A percentile compares a stretch with the other conserved stretches of the same genome.
Evolutionary conservation across 2,797 vertebrate genomes (phyloP).

Genomic region (Aselliscus stoliczkanus): DNA sequence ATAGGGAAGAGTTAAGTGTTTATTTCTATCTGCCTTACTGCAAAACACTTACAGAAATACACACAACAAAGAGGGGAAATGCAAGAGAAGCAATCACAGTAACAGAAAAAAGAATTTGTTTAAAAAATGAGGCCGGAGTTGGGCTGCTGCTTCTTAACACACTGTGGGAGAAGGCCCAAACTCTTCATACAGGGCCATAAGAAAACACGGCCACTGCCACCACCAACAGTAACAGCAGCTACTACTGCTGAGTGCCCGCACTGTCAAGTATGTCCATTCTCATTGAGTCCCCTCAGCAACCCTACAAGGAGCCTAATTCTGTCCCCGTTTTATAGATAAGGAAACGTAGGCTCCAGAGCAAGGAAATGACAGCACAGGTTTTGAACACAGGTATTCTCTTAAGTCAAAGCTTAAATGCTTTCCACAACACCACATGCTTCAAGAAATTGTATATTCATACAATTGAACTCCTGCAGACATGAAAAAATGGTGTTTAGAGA

Average conservation of each 20-base stretch:
- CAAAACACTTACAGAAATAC: constrained; percentile 29
- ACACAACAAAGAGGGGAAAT: background rate
- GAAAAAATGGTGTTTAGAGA: background rate
- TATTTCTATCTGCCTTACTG: constrained; percentile 23
- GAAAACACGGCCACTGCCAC: background rate
- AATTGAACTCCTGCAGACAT: background rate
- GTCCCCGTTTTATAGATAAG: background rate
- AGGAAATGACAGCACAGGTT: background rate
- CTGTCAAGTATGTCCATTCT: too few species aligned
- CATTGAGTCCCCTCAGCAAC: background rate
- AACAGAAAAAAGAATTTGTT: background rate
- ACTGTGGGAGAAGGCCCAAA: background rate
- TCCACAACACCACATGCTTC: background rate
- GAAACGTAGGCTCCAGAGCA: background rate
- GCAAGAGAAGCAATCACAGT: background rate
- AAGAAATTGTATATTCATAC: background rate
- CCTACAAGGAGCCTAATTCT: background rate
- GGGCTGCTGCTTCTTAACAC: background rate
- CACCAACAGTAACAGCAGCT: background rate
- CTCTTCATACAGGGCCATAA: background rate
- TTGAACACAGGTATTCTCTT: background rate
- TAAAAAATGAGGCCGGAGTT: background rate
- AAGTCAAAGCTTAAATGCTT: background rate
- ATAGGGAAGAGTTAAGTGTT: background rate
- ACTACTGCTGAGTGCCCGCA: background rate